A percentile compares a stretch with the other conserved stretches of the same genome.
phyloP scores from a whole-genome alignment of 2,113 vertebrate species.

The Ariopsis seemanni region DNA sequence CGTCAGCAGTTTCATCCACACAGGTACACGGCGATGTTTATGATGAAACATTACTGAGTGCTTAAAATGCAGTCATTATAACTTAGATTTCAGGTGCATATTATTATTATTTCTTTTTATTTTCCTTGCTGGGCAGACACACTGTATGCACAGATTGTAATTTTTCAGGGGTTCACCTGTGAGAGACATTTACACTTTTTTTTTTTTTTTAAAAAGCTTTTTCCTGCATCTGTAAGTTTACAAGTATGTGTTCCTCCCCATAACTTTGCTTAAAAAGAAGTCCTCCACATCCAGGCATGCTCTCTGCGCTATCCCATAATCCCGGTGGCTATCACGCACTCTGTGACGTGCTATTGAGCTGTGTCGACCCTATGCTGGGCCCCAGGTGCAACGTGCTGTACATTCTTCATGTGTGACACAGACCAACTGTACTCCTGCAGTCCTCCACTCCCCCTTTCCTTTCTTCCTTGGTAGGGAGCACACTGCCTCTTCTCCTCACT shows the following conservation, averaged over 20 bases:
- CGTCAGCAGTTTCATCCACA: not conserved
- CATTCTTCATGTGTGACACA: constrained; percentile 44
- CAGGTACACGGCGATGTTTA: not conserved
- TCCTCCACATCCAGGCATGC: not conserved
- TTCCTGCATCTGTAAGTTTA: constrained; percentile 9
- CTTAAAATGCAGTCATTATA: not conserved
- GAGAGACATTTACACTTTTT: not conserved
- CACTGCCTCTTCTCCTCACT: constrained; percentile 41
- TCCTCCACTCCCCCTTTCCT: constrained; percentile 20
- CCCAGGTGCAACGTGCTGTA: constrained; percentile 57
- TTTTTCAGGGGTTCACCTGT: constrained; percentile 24
- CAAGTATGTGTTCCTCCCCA: constrained; percentile 1
- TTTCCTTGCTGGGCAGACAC: constrained; percentile 27
- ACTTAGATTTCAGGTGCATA: constrained; percentile 51
- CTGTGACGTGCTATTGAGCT: constrained; percentile 57
- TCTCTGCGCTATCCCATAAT: constrained; percentile 21
- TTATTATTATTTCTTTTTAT: not conserved
- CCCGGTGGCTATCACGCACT: constrained; percentile 38
- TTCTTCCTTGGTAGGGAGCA: constrained; percentile 49
- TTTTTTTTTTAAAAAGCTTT: not conserved
- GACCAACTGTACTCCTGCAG: constrained; percentile 16
- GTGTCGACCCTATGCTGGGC: constrained; percentile 56
- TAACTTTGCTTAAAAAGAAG: not conserved
- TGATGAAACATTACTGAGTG: not conserved
- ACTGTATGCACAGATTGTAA: constrained; percentile 13